phyloP scores from a whole-genome alignment of 2,797 vertebrate species.

The Gobio occitaniae region DNA sequence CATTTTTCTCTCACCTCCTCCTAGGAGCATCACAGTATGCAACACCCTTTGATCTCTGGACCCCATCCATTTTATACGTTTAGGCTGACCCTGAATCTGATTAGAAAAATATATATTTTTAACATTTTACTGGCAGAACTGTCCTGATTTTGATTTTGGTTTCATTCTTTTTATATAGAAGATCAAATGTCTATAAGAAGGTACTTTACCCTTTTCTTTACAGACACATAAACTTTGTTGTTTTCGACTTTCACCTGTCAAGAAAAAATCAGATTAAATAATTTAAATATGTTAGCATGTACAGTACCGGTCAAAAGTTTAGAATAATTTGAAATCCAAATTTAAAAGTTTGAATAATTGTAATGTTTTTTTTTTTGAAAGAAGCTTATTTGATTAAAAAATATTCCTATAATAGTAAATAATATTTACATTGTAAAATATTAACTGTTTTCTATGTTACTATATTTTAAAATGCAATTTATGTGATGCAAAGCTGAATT shows the following conservation, averaged over 20 bases:
- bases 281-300: neutral
- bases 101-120: constrained; percentile 4
- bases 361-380: no score
- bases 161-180: neutral
- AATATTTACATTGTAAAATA: no score
- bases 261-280: neutral
- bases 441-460: neutral
- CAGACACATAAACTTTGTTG: constrained; percentile 80
- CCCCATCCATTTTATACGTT: constrained; percentile 74
- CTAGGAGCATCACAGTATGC: constrained; percentile 74
- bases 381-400: no score
- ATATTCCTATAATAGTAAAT: no score
- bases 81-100: constrained; percentile 71
- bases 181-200: neutral
- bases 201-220: constrained; percentile 79
- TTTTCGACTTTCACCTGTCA: constrained; percentile 81
- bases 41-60: constrained; percentile 59
- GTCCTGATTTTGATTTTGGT: neutral
- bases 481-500: neutral
- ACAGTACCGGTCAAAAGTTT: neutral
- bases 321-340: neutral
- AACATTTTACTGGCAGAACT: constrained; percentile 2
- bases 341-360: no score
- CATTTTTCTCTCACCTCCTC: constrained; percentile 74
- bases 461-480: no score